Base-by-base conservation (phyloP, 2,113 vertebrate genomes). In the Thoracochromis brauschi region DNA sequence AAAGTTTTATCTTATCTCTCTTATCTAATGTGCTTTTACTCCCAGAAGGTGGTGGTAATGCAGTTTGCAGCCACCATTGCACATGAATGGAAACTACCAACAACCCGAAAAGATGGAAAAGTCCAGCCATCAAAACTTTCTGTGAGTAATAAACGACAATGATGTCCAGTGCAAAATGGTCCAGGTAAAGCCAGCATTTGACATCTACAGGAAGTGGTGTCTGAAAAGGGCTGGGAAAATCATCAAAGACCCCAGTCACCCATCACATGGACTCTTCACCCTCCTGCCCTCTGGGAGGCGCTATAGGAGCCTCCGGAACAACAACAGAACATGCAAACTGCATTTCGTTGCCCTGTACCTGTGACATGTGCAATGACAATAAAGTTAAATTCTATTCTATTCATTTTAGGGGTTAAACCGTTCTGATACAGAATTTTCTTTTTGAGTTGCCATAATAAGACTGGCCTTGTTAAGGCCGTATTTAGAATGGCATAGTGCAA, bases 41-140 rank as follows among this genome's bases (percentile, higher is more conserved):
- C 26, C 71, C 45, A 78, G 45, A 31, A 78, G 71, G 45, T 78
- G 71, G 71, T 49, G 71, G 26, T 78, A 78, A 78, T 78, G 26
- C 45, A n/a, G 71, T 78, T 75, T 8, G 42, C 71, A 11, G 24
- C 9, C 68, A 75, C 24, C 40, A 0, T 5, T 75, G 21, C 8
- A 49, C 9, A 75, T 19, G 31, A 29, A 31, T 75, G 42, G 42
- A 75, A 31, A 29, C 71, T 29, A 19, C 42, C 4, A 49, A 29
- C 42, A 31, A 19, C 42, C 16, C 17, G 2, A 26, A 75, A 75
- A 47, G 0, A 75, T 19, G 16, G 40, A 75, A 75, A 75, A 75
- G 42, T 75, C 71, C 42, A 47, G 42, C 42, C 24, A 75, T 75
- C 42, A 3, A 47, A 75, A 29, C 7, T 45, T 19, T 75, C 24